Evolutionary conservation across 1,140 invertebrate species (phyloP).

Genomic region (Pomacea maculata): DNA sequence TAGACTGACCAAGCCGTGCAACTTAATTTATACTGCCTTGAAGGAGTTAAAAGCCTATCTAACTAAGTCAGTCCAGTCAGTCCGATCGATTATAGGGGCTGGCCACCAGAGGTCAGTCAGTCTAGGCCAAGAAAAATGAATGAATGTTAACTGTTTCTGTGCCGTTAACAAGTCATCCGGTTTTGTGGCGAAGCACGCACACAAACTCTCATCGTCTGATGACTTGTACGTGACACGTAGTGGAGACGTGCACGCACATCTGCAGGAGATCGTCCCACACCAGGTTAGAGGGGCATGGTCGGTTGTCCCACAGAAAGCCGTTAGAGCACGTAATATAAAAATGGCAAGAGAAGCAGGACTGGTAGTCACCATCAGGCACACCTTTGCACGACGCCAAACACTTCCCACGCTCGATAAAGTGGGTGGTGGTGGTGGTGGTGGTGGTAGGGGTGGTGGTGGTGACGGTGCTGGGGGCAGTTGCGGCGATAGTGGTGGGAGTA

Average conservation of each 20-base stretch:
- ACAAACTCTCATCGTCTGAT: too few species aligned
- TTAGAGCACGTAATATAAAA: slow-evolving; percentile 33
- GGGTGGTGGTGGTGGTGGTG: background rate
- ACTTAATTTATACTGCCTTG: too few species aligned
- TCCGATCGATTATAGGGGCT: too few species aligned
- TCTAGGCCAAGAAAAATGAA: too few species aligned
- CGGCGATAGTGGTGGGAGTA: background rate
- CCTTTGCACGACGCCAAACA: slow-evolving; percentile 70
- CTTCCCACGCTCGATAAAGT: slow-evolving; percentile 30
- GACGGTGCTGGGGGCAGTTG: background rate
- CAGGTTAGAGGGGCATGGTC: slow-evolving; percentile 28
- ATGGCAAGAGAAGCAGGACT: slow-evolving; percentile 34
- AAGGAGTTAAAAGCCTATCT: too few species aligned
- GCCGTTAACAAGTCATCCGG: too few species aligned
- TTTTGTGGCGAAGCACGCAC: too few species aligned
- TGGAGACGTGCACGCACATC: slow-evolving; percentile 23
- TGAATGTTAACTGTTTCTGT: too few species aligned
- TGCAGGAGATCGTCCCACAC: slow-evolving; percentile 31
- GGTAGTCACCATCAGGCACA: slow-evolving; percentile 66
- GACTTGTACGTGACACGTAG: slow-evolving; percentile 20
- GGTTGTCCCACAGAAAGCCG: slow-evolving; percentile 25
- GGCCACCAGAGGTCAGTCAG: too few species aligned
- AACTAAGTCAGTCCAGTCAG: too few species aligned
- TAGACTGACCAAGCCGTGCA: background rate
- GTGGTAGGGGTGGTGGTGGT: background rate